Percentiles rank a stretch among this genome's conserved stretches.
These are phyloP conservation scores for Zoanthus gigantus DNA, from an alignment of 92 coral and sea anemone genomes.

Conservation along the genomic window DNA sequence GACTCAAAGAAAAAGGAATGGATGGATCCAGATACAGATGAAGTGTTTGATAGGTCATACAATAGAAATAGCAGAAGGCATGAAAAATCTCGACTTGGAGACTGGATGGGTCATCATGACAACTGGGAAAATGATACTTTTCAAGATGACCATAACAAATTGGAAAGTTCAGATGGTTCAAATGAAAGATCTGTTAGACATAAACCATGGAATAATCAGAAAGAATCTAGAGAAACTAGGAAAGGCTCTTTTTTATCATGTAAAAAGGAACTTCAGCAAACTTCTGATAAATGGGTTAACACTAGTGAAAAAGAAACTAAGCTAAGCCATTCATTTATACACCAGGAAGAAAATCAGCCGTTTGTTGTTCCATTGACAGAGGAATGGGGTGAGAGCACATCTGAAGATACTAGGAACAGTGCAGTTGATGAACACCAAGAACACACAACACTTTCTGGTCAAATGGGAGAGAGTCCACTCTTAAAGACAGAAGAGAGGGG, in stretches of 20 bases:
- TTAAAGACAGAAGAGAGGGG: background rate
- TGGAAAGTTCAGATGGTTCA: constrained; percentile 10
- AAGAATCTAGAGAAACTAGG: background rate
- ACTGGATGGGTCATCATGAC: constrained; percentile 32
- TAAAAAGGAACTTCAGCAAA: background rate
- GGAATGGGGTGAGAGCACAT: background rate
- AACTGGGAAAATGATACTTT: background rate
- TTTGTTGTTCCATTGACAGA: background rate
- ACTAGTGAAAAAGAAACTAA: background rate
- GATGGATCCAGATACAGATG: constrained; percentile 15
- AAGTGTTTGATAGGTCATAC: constrained; percentile 14
- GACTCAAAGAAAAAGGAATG: constrained; percentile 20
- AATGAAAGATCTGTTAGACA: background rate
- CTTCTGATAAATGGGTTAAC: constrained; percentile 16
- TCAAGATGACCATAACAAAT: background rate
- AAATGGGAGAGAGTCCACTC: background rate
- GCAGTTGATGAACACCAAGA: background rate
- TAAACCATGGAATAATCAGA: background rate
- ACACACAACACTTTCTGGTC: background rate
- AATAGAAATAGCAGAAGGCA: constrained; percentile 1
- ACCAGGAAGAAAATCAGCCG: background rate
- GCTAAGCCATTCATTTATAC: background rate
- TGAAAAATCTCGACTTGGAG: constrained; percentile 6
- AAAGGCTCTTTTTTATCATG: background rate
- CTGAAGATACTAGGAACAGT: background rate